Conservation (phyloP, 1,140 invertebrate species). For the Drosophila arawakana region DNA sequence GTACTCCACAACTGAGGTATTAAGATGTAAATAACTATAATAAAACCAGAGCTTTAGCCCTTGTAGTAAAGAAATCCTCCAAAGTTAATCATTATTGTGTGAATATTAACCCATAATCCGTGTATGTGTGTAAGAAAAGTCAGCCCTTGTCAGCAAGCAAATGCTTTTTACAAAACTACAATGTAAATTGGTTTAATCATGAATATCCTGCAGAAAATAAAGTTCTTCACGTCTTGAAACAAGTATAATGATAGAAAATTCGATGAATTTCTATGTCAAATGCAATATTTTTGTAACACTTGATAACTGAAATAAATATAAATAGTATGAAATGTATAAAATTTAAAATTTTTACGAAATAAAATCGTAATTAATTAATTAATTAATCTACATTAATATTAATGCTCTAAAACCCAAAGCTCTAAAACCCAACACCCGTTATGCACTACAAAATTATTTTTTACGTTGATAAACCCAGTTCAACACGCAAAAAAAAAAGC, state of each 20-base stretch:
- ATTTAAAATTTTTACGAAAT: too few species aligned
- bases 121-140: background rate
- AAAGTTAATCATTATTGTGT: constrained; percentile 23
- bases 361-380: too few species aligned
- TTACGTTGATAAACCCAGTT: too few species aligned
- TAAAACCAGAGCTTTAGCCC: background rate
- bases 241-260: background rate
- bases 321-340: too few species aligned
- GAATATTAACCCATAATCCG: constrained; percentile 29
- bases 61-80: background rate
- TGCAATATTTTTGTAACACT: too few species aligned
- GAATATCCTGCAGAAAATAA: constrained; percentile 44
- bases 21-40: constrained; percentile 25
- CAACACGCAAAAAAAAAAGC: too few species aligned
- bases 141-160: constrained; percentile 30
- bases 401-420: too few species aligned
- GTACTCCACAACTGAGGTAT: constrained; percentile 17
- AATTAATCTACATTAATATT: too few species aligned
- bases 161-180: constrained; percentile 26
- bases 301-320: too few species aligned
- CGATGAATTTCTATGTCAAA: background rate
- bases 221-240: background rate
- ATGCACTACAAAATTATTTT: too few species aligned
- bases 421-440: too few species aligned
- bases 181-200: constrained; percentile 62